phyloP scores from a whole-genome alignment of 2,113 vertebrate species.

The Mormoops blainvillei region DNA sequence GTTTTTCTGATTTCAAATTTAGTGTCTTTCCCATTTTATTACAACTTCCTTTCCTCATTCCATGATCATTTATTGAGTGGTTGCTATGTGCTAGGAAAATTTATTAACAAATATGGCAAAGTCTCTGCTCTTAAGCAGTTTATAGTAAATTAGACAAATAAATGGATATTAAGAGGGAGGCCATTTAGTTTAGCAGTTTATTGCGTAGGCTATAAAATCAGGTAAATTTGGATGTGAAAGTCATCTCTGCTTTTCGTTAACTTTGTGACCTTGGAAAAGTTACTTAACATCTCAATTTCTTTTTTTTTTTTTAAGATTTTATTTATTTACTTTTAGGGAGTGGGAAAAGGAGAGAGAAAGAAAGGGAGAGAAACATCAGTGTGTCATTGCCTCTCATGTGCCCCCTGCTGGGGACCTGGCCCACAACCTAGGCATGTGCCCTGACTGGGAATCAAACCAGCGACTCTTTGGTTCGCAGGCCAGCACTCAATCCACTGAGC shows the following conservation, averaged over 20 bases:
- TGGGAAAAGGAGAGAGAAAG: too few relatives aligned
- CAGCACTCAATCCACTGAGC: too few relatives aligned
- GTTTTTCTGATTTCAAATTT: neutral
- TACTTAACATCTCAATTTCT: neutral
- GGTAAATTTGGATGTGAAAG: conserved; percentile 1
- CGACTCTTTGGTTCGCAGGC: too few relatives aligned
- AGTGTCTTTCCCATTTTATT: neutral
- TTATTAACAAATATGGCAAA: neutral
- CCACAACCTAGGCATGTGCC: too few relatives aligned
- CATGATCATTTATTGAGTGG: neutral
- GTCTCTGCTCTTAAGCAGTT: neutral
- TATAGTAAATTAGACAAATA: neutral
- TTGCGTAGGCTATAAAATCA: neutral
- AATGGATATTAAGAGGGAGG: neutral
- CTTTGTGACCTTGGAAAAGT: neutral
- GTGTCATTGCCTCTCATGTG: too few relatives aligned
- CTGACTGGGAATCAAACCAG: too few relatives aligned
- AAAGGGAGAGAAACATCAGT: too few relatives aligned
- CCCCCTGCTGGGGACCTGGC: too few relatives aligned
- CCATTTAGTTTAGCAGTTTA: neutral
- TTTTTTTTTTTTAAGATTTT: too few relatives aligned
- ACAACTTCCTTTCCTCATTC: neutral
- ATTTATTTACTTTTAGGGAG: too few relatives aligned
- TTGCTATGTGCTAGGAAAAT: neutral
- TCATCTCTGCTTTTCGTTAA: neutral